These are phyloP conservation scores for Crypturellus undulatus DNA, from an alignment of 2,113 vertebrate genomes.

Conservation along the genomic window DNA sequence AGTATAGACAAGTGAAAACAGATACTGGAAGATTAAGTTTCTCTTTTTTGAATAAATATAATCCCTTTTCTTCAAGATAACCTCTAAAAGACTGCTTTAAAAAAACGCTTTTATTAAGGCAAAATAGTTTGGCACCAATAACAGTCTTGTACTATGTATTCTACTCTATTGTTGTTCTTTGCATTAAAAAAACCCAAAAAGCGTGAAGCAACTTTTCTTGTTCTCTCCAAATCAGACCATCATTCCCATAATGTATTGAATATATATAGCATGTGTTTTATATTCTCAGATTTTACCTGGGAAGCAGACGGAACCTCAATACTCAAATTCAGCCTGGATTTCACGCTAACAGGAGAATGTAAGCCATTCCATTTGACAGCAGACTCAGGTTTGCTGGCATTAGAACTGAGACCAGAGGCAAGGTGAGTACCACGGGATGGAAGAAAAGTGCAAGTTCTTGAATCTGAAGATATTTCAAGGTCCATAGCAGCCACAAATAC, in stretches of 20 bases:
- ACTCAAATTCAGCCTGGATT: constrained; percentile 86
- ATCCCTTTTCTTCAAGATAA: neutral
- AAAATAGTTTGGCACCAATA: neutral
- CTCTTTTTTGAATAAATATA: neutral
- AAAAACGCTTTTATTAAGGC: neutral
- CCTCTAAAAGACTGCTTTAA: neutral
- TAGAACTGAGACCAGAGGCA: constrained; percentile 75
- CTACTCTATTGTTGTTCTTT: neutral
- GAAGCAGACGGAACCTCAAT: constrained; percentile 95
- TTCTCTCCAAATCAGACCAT: neutral
- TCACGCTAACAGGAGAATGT: constrained; percentile 79
- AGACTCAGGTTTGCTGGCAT: constrained; percentile 77
- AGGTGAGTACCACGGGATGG: constrained; percentile 53
- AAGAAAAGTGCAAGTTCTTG: constrained; percentile 65
- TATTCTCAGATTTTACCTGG: constrained; percentile 83
- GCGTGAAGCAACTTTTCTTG: neutral
- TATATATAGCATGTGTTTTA: neutral
- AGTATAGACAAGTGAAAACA: neutral
- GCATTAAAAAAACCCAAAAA: neutral
- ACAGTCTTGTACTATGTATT: neutral
- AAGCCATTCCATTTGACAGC: constrained; percentile 77
- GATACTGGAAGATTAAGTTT: neutral
- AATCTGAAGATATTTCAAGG: constrained; percentile 75
- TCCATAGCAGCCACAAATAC: constrained; percentile 76
- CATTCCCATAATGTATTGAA: neutral